These are phyloP conservation scores for Ochropleura leucogaster DNA, from an alignment of 2,888 invertebrate genomes.

Conservation along the genomic window DNA sequence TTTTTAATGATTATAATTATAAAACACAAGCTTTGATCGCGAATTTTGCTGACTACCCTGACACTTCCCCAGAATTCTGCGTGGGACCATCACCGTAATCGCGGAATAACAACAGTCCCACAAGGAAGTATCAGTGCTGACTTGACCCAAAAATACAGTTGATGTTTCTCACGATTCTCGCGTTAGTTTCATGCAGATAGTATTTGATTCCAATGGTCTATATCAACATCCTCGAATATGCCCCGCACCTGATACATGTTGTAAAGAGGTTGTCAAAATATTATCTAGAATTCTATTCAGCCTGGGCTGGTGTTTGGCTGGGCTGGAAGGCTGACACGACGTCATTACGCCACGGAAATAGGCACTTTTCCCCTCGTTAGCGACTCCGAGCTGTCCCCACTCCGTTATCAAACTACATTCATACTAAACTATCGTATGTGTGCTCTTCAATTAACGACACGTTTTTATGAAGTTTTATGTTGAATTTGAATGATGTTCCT, in stretches of 20 bases:
- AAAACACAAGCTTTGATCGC: too few relatives aligned
- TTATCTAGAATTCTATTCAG: constrained; percentile 72
- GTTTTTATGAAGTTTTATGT: constrained; percentile 45
- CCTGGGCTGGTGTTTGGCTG: constrained; percentile 66
- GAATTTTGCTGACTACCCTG: too few relatives aligned
- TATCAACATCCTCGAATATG: background rate
- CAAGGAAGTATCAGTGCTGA: background rate
- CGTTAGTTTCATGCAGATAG: background rate
- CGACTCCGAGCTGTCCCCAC: constrained; percentile 81
- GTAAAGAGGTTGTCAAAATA: constrained; percentile 67
- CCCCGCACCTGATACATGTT: background rate
- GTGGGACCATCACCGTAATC: background rate
- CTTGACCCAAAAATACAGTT: background rate
- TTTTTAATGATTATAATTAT: too few relatives aligned
- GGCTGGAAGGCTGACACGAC: constrained; percentile 80
- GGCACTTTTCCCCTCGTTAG: constrained; percentile 90
- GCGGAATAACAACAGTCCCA: too few relatives aligned
- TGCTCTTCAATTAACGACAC: constrained; percentile 70
- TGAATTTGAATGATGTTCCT: constrained; percentile 1
- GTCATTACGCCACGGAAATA: constrained; percentile 90
- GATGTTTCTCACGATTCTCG: background rate
- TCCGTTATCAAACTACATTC: constrained; percentile 72
- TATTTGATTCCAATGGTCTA: background rate
- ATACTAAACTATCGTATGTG: constrained; percentile 69
- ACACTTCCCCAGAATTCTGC: background rate